Evolutionary conservation across 2,113 vertebrate genomes (phyloP).

Genomic region (Scomber japonicus): DNA sequence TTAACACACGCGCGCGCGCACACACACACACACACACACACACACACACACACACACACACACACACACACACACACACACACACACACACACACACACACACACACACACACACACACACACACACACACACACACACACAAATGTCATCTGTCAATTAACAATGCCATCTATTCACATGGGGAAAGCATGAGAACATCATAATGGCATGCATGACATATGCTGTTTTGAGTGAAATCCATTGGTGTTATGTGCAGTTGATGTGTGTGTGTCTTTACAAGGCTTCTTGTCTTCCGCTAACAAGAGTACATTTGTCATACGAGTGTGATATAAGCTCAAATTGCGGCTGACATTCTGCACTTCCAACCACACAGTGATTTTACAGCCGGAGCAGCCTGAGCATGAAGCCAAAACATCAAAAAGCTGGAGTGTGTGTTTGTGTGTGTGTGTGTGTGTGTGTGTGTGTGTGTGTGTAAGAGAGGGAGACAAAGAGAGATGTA

Average conservation of each 20-base stretch:
- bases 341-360: not conserved
- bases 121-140: constrained; percentile 25
- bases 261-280: constrained; percentile 14
- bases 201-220: constrained; percentile 30
- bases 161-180: constrained; percentile 66
- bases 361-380: not conserved
- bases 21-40: constrained; percentile 16
- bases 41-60: constrained; percentile 21
- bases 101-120: constrained; percentile 19
- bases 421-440: not conserved
- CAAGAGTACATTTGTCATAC: constrained; percentile 11
- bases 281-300: constrained; percentile 13
- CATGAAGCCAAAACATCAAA: not conserved
- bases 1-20: not conserved
- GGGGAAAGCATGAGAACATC: constrained; percentile 36
- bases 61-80: constrained; percentile 26
- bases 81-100: constrained; percentile 38
- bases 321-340: not conserved
- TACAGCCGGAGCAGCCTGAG: not conserved
- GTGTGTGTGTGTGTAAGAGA: too few relatives aligned
- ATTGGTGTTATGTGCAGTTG: not conserved
- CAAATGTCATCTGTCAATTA: constrained; percentile 28
- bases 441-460: not conserved
- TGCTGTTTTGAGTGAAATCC: not conserved
- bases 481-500: too few relatives aligned